These are phyloP conservation scores for Temnothorax longispinosus DNA, from an alignment of 1,140 invertebrate genomes.

Conservation along the genomic window DNA sequence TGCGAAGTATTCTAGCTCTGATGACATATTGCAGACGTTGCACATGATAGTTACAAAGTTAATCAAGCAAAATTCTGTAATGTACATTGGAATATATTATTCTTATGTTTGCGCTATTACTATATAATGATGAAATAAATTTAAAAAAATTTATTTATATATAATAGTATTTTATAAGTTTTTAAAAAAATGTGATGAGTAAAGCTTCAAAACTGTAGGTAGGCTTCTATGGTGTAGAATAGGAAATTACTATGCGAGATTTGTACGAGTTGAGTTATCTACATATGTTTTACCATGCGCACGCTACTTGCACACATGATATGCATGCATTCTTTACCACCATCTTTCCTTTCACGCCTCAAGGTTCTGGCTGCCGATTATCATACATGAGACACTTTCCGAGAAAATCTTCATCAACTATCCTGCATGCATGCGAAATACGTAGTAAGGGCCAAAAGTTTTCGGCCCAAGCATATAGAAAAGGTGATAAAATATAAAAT, in stretches of 20 bases:
- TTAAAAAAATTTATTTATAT: not conserved
- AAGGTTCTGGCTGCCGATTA: constrained; percentile 73
- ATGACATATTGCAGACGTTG: not conserved
- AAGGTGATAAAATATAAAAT: not conserved
- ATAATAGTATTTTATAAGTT: not conserved
- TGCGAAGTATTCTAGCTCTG: not conserved
- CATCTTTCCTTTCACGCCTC: constrained; percentile 75
- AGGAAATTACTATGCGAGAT: constrained; percentile 30
- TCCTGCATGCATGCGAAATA: not conserved
- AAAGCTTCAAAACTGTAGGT: not conserved
- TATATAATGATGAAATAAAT: not conserved
- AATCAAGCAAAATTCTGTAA: not conserved
- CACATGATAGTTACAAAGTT: not conserved
- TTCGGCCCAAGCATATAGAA: too few relatives aligned
- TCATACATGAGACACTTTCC: constrained; percentile 67
- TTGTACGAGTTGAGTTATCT: not conserved
- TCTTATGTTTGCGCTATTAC: not conserved
- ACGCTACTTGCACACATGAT: constrained; percentile 13
- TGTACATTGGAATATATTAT: not conserved
- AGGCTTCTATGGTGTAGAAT: not conserved
- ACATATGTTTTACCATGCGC: not conserved
- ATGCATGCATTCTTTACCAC: constrained; percentile 46
- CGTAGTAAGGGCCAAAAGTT: not conserved
- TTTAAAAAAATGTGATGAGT: not conserved
- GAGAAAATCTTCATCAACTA: constrained; percentile 33